Evolutionary conservation across 1,140 invertebrate species (phyloP).

Genomic region (Ridgeia piscesae): DNA sequence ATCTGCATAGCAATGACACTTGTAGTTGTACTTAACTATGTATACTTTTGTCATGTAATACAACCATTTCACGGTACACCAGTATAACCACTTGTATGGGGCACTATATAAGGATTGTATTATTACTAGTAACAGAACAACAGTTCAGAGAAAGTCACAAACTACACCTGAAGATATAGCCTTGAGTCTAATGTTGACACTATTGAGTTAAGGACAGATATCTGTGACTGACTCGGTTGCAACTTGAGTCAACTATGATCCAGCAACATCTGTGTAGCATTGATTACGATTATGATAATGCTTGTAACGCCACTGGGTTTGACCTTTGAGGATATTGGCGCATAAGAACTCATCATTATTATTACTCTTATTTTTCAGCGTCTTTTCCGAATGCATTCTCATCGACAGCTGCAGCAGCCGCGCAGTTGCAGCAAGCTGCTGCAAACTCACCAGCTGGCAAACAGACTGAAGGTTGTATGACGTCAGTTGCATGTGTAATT

Average conservation of each 20-base stretch:
- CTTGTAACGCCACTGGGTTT: too few relatives aligned
- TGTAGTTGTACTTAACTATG: too few relatives aligned
- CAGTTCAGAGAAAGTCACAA: too few relatives aligned
- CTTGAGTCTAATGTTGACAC: too few relatives aligned
- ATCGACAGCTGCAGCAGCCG: constrained; percentile 19
- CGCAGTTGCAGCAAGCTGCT: constrained; percentile 28
- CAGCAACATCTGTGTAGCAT: neutral
- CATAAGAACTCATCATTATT: too few relatives aligned
- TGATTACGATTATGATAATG: neutral
- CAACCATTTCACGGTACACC: neutral
- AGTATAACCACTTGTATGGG: neutral
- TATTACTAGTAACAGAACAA: too few relatives aligned
- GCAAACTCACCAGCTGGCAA: constrained; percentile 31
- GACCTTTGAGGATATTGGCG: too few relatives aligned
- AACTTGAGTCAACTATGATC: neutral
- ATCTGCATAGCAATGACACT: neutral
- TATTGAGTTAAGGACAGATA: neutral
- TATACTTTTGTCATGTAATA: neutral
- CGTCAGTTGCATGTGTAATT: neutral
- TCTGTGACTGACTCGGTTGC: neutral
- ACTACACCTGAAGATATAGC: too few relatives aligned
- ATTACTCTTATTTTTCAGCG: constrained; percentile 26
- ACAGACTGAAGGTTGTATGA: constrained; percentile 28
- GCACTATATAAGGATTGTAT: too few relatives aligned
- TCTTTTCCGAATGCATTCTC: constrained; percentile 29